Base-by-base conservation (phyloP, 2,797 vertebrate species). In the Pipistrellus pygmaeus region DNA sequence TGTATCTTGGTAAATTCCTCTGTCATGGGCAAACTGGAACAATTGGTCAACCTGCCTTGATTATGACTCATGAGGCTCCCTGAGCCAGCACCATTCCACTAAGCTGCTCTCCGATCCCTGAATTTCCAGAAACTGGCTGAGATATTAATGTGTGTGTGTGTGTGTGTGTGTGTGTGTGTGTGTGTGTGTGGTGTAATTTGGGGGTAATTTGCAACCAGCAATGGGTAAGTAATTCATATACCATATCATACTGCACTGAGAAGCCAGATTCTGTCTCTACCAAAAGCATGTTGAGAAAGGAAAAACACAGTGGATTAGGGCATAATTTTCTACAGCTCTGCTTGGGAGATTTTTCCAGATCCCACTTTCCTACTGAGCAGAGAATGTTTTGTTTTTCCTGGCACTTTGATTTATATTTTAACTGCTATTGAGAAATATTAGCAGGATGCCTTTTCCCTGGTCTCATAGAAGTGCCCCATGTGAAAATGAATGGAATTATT, bases 351-450 rank as follows among this genome's bases (percentile, higher is more conserved):
- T 46, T 53, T 35, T 89, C 8, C 27, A 87, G 17, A 69, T 32
- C 60, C 20, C 66, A 14, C 15, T 66, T 93, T 55, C n/a, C 15
- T 77, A 27, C 35, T 17, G 41, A 20, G 11, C 44, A 85, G 60
- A 71, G 15, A 72, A 64, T 3, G 0, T 62, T 77, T 92, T 86
- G 5, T 38, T 85, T 88, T 73, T 82, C 32, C 64, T 84, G 44
- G 27, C 10, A 27, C 8, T 9, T 83, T 91, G 55, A 48, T 94
- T 88, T 93, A 85, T 55, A 66, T 94, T 86, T 91, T 35, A 80
- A 46, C 12, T 75, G 15, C 57, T 76, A n/a, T 57, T 23, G 48
- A 89, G 30, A 93, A 78, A 71, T 8, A 11, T 76, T 93, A 76
- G 6, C 18, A 51, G 41, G 90, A 71, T 27, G 5, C 32, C 53